These are phyloP conservation scores for Coleophora deauratella DNA, from an alignment of 2,888 invertebrate genomes.

Conservation along the genomic window DNA sequence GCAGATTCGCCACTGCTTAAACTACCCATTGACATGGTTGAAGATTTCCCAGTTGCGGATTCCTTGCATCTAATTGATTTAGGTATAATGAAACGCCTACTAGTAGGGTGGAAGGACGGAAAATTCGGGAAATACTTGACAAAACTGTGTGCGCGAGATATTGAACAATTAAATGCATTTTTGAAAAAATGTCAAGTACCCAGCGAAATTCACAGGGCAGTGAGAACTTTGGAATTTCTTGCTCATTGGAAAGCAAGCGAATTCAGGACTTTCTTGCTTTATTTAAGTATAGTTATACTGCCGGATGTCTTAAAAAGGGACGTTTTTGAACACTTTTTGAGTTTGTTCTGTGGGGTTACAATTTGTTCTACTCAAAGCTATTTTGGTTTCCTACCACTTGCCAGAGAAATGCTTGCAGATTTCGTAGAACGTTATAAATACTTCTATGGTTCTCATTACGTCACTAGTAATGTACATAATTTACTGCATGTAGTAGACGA, in stretches of 20 bases:
- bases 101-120: constrained; percentile 18
- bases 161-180: constrained; percentile 9
- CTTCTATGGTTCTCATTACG: background rate
- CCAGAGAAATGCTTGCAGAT: background rate
- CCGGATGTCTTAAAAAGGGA: background rate
- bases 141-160: constrained; percentile 15
- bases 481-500: constrained; percentile 9
- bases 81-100: constrained; percentile 19
- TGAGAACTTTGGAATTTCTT: constrained; percentile 3
- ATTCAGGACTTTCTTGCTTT: constrained; percentile 9
- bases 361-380: constrained; percentile 5
- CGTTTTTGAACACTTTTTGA: constrained; percentile 6
- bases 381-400: background rate
- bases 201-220: constrained; percentile 8
- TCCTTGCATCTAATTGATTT: constrained; percentile 22
- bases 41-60: constrained; percentile 19
- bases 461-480: constrained; percentile 11
- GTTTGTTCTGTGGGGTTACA: constrained; percentile 6
- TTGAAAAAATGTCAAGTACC: constrained; percentile 3
- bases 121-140: constrained; percentile 15
- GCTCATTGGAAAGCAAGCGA: constrained; percentile 10
- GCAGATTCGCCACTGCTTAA: constrained; percentile 14
- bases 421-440: background rate
- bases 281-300: constrained; percentile 8
- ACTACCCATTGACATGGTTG: constrained; percentile 19